Base-by-base conservation (phyloP, 2,888 invertebrate species). In the Tetropium fuscum region DNA sequence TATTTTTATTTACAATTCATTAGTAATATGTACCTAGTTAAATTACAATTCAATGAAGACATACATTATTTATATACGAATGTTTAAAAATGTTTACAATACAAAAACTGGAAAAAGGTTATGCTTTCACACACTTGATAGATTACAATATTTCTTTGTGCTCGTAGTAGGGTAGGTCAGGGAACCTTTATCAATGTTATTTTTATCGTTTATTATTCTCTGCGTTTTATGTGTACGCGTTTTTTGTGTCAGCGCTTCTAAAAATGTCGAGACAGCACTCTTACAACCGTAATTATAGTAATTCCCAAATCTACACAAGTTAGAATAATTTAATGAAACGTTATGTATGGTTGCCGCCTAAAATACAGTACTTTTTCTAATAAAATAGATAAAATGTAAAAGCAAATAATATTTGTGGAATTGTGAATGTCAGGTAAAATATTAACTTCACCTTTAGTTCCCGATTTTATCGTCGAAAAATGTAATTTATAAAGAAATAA, bases 101-200 rank as follows among this genome's bases (percentile, higher is more conserved):
- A 62, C 53, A 61, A 65, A 63, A 63, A 61, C 41, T 53, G 30
- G 41, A 47, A 48, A 34, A 44, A 55, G 22, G 58, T 55, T 58
- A 53, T 54, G 13, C 40, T 54, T 60, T 64, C 61, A 66, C 61
- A 58, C 60, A 64, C 70, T 69, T 73, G n/a, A 71, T 73, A 73
- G 69, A 71, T 72, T 71, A 67, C 60, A 67, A 66, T 64, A 68
- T 66, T 66, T 66, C 69, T 71, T 74, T 74, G 71, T 73, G 66
- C 67, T 56, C 41, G 48, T 56, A 58, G 67, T 75, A 66, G 72
- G 77, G 75, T 79, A 79, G 80, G 80, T 80, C 80, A 79, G 74
- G 77, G 78, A 79, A 78, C 79, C 77, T 74, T 79, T 79, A 80
- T 80, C 80, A 72, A 71, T 68, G 71, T 66, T 72, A 65, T 69